phyloP scores from a whole-genome alignment of 2,888 invertebrate genomes.

The Chorisops tibialis region DNA sequence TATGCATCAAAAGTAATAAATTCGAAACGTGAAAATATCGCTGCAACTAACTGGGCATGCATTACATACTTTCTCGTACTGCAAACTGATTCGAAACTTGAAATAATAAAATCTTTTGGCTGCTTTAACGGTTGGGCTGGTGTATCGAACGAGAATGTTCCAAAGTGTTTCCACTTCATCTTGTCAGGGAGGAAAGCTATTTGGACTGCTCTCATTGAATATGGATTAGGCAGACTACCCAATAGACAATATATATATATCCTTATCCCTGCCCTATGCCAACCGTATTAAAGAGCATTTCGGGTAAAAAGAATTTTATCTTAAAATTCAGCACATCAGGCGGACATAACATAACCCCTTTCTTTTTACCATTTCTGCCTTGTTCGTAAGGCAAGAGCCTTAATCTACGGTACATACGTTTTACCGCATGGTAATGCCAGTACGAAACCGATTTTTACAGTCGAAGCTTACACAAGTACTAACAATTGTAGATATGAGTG shows the following conservation, averaged over 20 bases:
- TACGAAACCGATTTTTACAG: slow-evolving; percentile 10
- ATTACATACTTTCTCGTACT: too few species aligned
- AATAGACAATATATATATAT: too few species aligned
- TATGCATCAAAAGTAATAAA: too few species aligned
- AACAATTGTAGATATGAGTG: too few species aligned
- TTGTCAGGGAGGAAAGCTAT: not conserved
- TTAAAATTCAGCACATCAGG: not conserved
- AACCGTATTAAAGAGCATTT: not conserved
- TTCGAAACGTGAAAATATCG: too few species aligned
- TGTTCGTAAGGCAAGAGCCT: not conserved
- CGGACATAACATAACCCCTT: not conserved
- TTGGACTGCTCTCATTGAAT: slow-evolving; percentile 6
- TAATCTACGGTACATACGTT: slow-evolving; percentile 8
- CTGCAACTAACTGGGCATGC: too few species aligned
- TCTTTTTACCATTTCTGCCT: not conserved
- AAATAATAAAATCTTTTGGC: too few species aligned
- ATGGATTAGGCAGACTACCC: slow-evolving; percentile 8
- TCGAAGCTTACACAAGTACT: too few species aligned
- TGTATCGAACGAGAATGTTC: not conserved
- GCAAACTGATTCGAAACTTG: too few species aligned
- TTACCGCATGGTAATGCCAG: slow-evolving; percentile 14
- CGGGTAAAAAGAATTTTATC: not conserved
- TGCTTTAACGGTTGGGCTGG: not conserved
- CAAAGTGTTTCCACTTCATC: not conserved
- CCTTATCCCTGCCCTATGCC: not conserved